Evolutionary conservation across 2,113 vertebrate species (phyloP).

Genomic region (Otolemur garnettii): DNA sequence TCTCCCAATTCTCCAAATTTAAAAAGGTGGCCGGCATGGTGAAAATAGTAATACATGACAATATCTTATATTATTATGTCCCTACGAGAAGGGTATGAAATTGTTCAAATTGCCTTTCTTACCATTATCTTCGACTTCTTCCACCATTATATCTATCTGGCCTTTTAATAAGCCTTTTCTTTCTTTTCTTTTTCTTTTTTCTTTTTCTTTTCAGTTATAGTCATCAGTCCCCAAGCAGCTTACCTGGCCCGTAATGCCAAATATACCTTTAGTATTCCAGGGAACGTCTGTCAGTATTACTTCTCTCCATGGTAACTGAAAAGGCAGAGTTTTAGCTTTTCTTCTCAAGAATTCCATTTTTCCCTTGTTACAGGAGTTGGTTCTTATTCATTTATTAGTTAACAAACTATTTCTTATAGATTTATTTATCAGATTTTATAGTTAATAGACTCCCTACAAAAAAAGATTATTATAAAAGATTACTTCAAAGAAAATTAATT

Average conservation of each 20-base stretch:
- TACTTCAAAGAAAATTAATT: not conserved
- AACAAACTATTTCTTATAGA: not conserved
- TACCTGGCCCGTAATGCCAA: not conserved
- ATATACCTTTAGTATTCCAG: not conserved
- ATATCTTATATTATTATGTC: not conserved
- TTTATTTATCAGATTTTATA: not conserved
- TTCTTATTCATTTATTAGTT: not conserved
- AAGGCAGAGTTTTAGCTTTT: not conserved
- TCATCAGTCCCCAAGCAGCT: not conserved
- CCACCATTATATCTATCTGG: not conserved
- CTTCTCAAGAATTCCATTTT: not conserved
- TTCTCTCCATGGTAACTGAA: not conserved
- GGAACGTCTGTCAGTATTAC: not conserved
- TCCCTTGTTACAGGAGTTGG: not conserved
- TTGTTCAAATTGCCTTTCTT: not conserved
- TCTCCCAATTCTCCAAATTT: not conserved
- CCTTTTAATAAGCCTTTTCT: not conserved
- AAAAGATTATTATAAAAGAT: conserved; percentile 14
- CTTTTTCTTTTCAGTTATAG: not conserved
- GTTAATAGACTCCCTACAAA: not conserved
- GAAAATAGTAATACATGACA: not conserved
- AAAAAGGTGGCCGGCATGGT: not conserved
- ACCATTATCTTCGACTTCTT: not conserved
- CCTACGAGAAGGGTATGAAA: not conserved
- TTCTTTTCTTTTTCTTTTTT: not conserved